These are phyloP conservation scores for Sebastes baramenuke DNA, from an alignment of 2,797 vertebrate species.

Conservation along the genomic window DNA sequence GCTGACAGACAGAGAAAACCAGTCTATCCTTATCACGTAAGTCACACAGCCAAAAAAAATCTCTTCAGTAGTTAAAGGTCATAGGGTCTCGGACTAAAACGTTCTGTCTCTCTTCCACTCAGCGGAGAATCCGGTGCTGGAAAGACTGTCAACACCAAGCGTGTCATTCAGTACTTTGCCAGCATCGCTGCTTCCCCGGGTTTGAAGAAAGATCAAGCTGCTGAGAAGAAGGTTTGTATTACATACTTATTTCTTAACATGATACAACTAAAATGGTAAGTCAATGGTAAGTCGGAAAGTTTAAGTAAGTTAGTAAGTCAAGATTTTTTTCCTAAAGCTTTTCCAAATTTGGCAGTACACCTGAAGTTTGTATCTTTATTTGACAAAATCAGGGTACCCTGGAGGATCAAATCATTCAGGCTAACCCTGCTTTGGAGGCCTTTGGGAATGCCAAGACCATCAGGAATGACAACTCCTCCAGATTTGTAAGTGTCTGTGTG, in stretches of 20 bases:
- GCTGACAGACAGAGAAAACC: too few species aligned
- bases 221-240: constrained; percentile 81
- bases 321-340: not conserved
- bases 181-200: constrained; percentile 87
- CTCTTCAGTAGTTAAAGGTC: too few species aligned
- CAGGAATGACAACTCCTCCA: constrained; percentile 90
- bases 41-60: too few species aligned
- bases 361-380: not conserved
- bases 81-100: not conserved
- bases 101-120: not conserved
- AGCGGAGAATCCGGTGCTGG: constrained; percentile 94
- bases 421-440: constrained; percentile 90
- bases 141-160: constrained; percentile 94
- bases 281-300: not conserved
- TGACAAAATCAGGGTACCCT: constrained; percentile 80
- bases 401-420: constrained; percentile 92
- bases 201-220: constrained; percentile 83
- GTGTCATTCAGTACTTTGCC: constrained; percentile 93
- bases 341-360: not conserved
- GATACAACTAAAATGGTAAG: not conserved
- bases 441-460: constrained; percentile 91
- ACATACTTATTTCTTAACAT: not conserved
- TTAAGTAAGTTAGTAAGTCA: not conserved
- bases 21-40: too few species aligned
- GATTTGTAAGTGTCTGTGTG: constrained; percentile 85